Evolutionary conservation across 2,797 vertebrate genomes (phyloP), one percentile per base, ranked within the genome.

Genomic region (Spondyliosoma cantharus): DNA sequence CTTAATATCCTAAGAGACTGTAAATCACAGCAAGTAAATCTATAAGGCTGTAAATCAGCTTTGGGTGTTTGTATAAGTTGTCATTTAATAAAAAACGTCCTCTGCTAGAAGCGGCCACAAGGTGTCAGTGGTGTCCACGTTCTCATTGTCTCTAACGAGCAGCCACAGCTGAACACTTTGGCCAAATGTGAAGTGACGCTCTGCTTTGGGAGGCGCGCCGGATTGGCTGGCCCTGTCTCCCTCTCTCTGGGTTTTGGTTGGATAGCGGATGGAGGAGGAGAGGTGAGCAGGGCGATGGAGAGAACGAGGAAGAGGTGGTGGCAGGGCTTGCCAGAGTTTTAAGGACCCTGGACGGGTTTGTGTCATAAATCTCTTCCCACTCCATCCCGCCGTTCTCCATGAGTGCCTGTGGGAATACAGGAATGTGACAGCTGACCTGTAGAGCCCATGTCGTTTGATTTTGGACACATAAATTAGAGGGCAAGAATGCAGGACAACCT

Each of bases 341-440:
- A 93, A 92, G 93, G 91, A 88, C 92, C 89, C 89, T 89, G 89
- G 87, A 92, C 75, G 90, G 90, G 91, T 93, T 93, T 90, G 88
- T 78, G 90, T 78, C 90, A 92, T 96, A 96, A 96, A 96, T 96
- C 95, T 95, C 90, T 86, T 86, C 82, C 90, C 89, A 91, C 91
- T 93, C 93, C 91, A 92, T 93, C 92, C 86, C 71, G 80, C 86
- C 88, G 92, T 94, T 95, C 94, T 91, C 92, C 91, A 92, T 89
- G 94, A 94, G 94, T 94, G 94, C 94, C 93, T 89, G 81, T 92
- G 95, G 94, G 95, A 95, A 93, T 91, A 92, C 92, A 94, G 93
- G 94, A 95, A 96, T 96, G 95, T 93, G 94, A 92, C 93, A 89
- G 91, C 92, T 96, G 95, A 96, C 95, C 95, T 95, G 94, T 93